phyloP scores from a whole-genome alignment of 2,888 invertebrate species.

The Spodoptera littoralis region DNA sequence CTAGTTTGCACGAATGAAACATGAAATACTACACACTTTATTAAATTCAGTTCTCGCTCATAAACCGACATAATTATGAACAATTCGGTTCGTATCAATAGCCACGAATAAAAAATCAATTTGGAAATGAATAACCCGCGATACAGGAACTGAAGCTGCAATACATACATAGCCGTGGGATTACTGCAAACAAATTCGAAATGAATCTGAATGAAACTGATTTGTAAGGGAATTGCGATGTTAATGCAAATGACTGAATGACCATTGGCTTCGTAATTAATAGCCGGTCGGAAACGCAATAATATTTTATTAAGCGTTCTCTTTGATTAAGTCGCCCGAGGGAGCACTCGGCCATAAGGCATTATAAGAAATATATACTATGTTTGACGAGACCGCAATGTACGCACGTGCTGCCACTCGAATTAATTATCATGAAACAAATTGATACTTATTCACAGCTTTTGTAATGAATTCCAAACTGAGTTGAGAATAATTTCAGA shows the following conservation, averaged over 20 bases:
- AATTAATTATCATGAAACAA: constrained; percentile 20
- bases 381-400: constrained; percentile 14
- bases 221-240: constrained; percentile 5
- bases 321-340: constrained; percentile 5
- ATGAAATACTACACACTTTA: no score
- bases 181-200: not conserved
- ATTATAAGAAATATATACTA: constrained; percentile 1
- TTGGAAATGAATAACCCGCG: no score
- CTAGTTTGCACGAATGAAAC: no score
- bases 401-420: not conserved
- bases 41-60: no score
- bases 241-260: constrained; percentile 8
- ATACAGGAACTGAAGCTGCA: not conserved
- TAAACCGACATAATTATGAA: no score
- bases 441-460: constrained; percentile 22
- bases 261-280: not conserved
- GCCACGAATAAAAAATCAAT: no score
- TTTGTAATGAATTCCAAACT: constrained; percentile 6
- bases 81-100: no score
- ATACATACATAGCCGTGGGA: not conserved
- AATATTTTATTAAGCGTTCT: not conserved
- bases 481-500: constrained; percentile 1
- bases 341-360: not conserved
- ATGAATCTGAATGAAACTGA: not conserved
- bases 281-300: not conserved